These are phyloP conservation scores for Trematomus loennbergii DNA, from an alignment of 2,113 vertebrate genomes.

Conservation along the genomic window DNA sequence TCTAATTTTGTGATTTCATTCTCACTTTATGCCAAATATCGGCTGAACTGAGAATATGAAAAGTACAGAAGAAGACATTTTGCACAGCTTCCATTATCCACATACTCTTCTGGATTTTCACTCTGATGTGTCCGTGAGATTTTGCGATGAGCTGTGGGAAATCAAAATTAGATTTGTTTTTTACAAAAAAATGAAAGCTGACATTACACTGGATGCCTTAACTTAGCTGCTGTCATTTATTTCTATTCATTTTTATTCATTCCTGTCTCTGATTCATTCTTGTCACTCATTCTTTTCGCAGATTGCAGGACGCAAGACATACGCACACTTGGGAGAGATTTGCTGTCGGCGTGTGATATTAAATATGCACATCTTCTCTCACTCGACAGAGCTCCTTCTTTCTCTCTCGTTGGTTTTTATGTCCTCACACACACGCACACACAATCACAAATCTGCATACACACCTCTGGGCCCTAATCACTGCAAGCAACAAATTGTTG, in stretches of 20 bases:
- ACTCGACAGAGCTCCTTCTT: slow-evolving; percentile 37
- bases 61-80: background rate
- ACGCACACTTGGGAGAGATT: slow-evolving; percentile 57
- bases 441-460: background rate
- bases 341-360: slow-evolving; percentile 61
- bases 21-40: background rate
- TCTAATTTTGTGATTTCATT: background rate
- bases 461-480: slow-evolving; percentile 45
- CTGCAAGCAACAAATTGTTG: slow-evolving; percentile 64
- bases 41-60: background rate
- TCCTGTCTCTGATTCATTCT: slow-evolving; percentile 20
- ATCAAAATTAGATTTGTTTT: slow-evolving; percentile 55
- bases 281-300: slow-evolving; percentile 52
- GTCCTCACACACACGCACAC: background rate
- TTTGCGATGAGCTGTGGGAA: slow-evolving; percentile 41
- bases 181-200: slow-evolving; percentile 46
- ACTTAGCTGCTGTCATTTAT: slow-evolving; percentile 29
- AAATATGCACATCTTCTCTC: slow-evolving; percentile 63
- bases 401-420: slow-evolving; percentile 1
- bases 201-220: slow-evolving; percentile 28
- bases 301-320: slow-evolving; percentile 42
- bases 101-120: slow-evolving; percentile 39
- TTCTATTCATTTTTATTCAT: slow-evolving; percentile 36
- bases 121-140: slow-evolving; percentile 43
- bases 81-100: background rate